phyloP scores from a whole-genome alignment of 2,797 vertebrate species.

The Acrossocheilus fasciatus region DNA sequence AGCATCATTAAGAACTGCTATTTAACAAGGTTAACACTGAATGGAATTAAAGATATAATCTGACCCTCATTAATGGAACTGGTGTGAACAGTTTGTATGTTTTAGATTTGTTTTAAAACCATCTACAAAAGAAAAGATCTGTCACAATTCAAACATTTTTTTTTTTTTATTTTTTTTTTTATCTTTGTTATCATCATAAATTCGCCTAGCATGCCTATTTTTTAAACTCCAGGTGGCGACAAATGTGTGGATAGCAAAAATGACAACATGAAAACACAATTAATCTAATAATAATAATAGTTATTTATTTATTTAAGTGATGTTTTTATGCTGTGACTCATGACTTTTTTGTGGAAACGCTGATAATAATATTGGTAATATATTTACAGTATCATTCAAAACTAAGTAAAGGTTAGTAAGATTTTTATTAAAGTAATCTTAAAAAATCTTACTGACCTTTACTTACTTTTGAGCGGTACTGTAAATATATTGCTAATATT shows the following conservation, averaged over 20 bases:
- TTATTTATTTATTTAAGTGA: neutral
- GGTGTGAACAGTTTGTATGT: neutral
- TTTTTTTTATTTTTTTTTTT: too few species aligned
- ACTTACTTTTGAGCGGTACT: neutral
- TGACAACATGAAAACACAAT: neutral
- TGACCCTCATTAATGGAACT: neutral
- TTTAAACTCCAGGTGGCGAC: neutral
- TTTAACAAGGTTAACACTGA: neutral
- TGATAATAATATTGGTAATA: neutral
- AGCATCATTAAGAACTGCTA: neutral
- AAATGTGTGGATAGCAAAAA: neutral
- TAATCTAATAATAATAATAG: neutral
- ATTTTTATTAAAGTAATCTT: neutral
- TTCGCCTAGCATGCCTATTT: neutral
- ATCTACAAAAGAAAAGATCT: neutral
- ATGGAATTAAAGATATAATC: neutral
- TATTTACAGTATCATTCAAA: neutral
- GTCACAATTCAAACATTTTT: neutral
- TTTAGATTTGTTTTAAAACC: neutral
- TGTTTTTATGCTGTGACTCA: neutral
- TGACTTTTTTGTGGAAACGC: neutral
- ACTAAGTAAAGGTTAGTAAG: neutral
- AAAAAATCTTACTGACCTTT: neutral
- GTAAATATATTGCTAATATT: neutral
- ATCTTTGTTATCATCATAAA: neutral